Conservation (phyloP, 1,140 invertebrate species). For the Ooceraea biroi region DNA sequence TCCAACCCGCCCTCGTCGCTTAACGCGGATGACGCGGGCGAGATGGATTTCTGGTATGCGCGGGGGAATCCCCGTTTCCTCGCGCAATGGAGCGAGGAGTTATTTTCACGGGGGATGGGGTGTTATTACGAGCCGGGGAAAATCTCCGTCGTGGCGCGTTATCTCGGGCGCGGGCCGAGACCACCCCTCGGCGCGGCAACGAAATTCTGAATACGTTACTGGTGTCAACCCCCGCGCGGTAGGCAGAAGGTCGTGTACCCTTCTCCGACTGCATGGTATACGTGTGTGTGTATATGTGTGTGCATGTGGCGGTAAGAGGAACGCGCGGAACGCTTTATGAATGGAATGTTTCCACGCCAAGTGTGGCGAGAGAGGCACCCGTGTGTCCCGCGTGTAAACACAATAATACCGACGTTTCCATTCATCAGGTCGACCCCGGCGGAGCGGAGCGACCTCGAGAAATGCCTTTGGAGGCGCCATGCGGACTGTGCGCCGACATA, state of each 20-base stretch:
- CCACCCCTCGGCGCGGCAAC: constrained; percentile 56
- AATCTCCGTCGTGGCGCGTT: constrained; percentile 49
- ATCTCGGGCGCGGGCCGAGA: constrained; percentile 29
- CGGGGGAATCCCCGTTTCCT: constrained; percentile 42
- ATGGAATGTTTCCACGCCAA: constrained; percentile 82
- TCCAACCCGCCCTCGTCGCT: background rate
- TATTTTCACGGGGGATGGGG: constrained; percentile 26
- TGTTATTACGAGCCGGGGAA: constrained; percentile 34
- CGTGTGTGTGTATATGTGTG: constrained; percentile 3
- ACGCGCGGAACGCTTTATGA: constrained; percentile 81
- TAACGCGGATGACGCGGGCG: background rate
- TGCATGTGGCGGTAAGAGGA: constrained; percentile 68
- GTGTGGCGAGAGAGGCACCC: constrained; percentile 78
- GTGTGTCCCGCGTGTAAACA: constrained; percentile 82
- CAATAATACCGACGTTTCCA: constrained; percentile 82
- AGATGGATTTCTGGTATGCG: constrained; percentile 7
- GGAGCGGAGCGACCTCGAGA: constrained; percentile 78
- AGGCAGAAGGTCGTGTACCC: constrained; percentile 68
- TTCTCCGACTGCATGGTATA: constrained; percentile 10
- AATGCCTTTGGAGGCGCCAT: constrained; percentile 78
- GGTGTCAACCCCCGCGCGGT: constrained; percentile 63
- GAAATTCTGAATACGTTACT: constrained; percentile 74
- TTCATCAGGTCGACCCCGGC: constrained; percentile 79
- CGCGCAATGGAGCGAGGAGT: constrained; percentile 48
- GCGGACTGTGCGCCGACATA: constrained; percentile 65